A percentile compares a stretch with the other conserved stretches of the same genome.
Evolutionary conservation across 2,888 invertebrate genomes (phyloP).

Genomic region (Brachynemurus nebulosus): DNA sequence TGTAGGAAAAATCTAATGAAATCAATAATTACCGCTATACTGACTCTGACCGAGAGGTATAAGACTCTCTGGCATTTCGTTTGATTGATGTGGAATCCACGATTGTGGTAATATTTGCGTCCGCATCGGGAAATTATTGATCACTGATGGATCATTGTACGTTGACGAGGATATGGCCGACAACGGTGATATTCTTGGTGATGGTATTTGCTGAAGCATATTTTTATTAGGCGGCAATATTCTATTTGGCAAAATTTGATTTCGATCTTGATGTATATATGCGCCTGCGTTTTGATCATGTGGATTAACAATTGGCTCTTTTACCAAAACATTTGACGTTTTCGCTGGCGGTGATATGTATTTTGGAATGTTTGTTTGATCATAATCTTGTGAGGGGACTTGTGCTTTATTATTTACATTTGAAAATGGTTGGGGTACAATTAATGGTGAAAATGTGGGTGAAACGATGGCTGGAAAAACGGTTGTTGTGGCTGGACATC

Average conservation of each 20-base stretch:
- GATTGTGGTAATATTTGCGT: conserved; percentile 10
- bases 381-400: too few species aligned
- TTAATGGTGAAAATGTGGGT: conserved; percentile 21
- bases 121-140: not conserved
- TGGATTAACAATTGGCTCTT: too few species aligned
- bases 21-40: conserved; percentile 17
- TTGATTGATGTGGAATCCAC: conserved; percentile 25
- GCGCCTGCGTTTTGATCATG: too few species aligned
- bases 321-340: too few species aligned
- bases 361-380: too few species aligned
- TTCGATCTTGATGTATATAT: too few species aligned
- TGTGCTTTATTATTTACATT: too few species aligned
- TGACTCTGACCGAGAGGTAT: conserved; percentile 21
- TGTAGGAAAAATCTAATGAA: too few species aligned
- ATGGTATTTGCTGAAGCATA: conserved; percentile 3
- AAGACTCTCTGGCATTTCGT: conserved; percentile 21
- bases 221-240: too few species aligned
- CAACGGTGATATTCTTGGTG: conserved; percentile 7
- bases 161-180: not conserved
- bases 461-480: conserved; percentile 30
- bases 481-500: conserved; percentile 45
- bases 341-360: too few species aligned
- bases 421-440: conserved; percentile 14
- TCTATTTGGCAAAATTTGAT: too few species aligned
- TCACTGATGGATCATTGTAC: not conserved